Evolutionary conservation across 2,113 vertebrate species (phyloP), one percentile per base, ranked within the genome.

Genomic region (Thalassoma bifasciatum): DNA sequence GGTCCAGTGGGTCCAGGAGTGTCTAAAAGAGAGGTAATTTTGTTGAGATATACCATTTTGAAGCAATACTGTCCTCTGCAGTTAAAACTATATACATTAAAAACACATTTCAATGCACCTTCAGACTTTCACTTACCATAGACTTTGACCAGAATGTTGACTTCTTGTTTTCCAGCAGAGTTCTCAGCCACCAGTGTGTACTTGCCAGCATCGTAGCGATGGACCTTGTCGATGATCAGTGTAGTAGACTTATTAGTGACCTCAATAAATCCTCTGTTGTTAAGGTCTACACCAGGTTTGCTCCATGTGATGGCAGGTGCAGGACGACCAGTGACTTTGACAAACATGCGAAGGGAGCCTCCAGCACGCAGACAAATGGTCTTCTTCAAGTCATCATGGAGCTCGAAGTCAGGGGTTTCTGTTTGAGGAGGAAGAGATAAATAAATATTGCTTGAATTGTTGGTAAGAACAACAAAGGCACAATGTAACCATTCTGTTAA

Each of bases 331-430:
- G 92, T 95, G 9, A 99, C 92, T 36, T 92, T 95, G 14, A 98
- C 94, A 91, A 95, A 95, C 10, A 99, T 88, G 36, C 97, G 96
- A 26, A 99, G 86, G 2, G 94, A 96, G 23, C 95, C 94, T 19
- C 97, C 97, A 38, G 98, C 98, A 89, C 98, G 96, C 54, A 99
- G 70, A 38, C 95, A 97, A 74, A 99, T 94, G 1, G 96, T 99
- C 92, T 97, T 99, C 92, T 93, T 98, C 58, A 99, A 90, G 58
- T 99, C 98, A 77, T 99, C 96, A 13, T 95, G 93, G 88, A 99
- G 94, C 79, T 99, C 98, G 72, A 99, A 95, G 86, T 99, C 98
- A 52, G 98, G 98, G 70, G 92, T 95, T 98, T 98, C 98, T 99
- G 76, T 30, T 51, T 53, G 44, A 34, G 8, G 12, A 34, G 4